These are phyloP conservation scores for Danio jaintianensis DNA, from an alignment of 2,797 vertebrate species.

Conservation along the genomic window DNA sequence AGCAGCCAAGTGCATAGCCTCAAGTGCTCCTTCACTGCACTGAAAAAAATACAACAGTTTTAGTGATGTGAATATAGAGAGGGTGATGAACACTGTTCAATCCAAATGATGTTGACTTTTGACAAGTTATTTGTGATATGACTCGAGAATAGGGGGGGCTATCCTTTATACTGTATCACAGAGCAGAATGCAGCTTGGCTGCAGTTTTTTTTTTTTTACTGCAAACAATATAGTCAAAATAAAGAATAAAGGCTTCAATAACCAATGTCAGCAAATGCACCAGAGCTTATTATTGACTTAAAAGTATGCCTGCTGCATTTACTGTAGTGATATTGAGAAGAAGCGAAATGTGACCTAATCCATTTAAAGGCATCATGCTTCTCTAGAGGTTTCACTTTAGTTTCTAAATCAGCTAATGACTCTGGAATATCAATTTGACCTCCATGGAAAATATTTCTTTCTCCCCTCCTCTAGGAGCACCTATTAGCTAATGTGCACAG, in stretches of 20 bases:
- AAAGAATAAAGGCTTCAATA: conserved; percentile 39
- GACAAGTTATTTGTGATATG: conserved; percentile 24
- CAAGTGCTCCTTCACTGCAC: conserved; percentile 76
- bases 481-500: conserved; percentile 62
- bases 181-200: conserved; percentile 19
- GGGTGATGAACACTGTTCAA: conserved; percentile 30
- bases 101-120: conserved; percentile 47
- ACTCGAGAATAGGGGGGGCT: conserved; percentile 1
- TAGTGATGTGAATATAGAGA: conserved; percentile 42
- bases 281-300: conserved; percentile 16
- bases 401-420: conserved; percentile 56
- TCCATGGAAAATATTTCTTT: conserved; percentile 55
- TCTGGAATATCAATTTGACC: conserved; percentile 61
- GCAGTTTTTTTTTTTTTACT: conserved; percentile 19
- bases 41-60: conserved; percentile 62
- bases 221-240: conserved; percentile 33
- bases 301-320: conserved; percentile 18
- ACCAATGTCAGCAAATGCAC: conserved; percentile 35
- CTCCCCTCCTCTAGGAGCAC: conserved; percentile 49
- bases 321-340: conserved; percentile 25
- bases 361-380: conserved; percentile 48
- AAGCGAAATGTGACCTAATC: conserved; percentile 36
- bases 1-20: conserved; percentile 75
- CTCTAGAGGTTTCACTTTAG: conserved; percentile 32
- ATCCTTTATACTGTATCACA: conserved; percentile 23